Evolutionary conservation across 2,888 invertebrate genomes (phyloP).

Genomic region (Acrobasis repandana): DNA sequence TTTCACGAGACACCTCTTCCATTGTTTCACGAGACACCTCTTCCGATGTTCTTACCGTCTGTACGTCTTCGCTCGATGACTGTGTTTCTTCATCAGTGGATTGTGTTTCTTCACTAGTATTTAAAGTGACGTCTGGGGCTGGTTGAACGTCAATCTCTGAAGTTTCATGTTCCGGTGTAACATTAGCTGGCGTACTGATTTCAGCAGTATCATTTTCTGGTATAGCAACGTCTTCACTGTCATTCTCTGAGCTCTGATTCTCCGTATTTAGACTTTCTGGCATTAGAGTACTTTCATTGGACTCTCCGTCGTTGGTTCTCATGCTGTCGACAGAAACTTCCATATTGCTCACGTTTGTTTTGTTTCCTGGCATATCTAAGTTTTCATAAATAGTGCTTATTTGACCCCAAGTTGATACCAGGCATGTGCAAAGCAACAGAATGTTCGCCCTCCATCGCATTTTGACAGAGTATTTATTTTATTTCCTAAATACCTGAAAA

Average conservation of each 20-base stretch:
- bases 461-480: constrained; percentile 2
- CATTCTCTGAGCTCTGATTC: neutral
- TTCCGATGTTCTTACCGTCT: neutral
- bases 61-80: neutral
- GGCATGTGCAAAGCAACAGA: neutral
- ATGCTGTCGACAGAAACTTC: neutral
- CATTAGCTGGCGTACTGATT: neutral
- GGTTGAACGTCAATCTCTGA: neutral
- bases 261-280: neutral
- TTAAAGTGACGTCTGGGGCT: neutral
- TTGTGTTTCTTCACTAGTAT: neutral
- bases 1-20: neutral
- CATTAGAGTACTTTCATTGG: neutral
- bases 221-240: neutral
- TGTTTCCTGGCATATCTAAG: neutral
- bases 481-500: neutral
- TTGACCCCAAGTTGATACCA: constrained; percentile 3
- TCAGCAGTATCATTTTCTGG: neutral
- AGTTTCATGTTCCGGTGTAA: neutral
- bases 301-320: neutral
- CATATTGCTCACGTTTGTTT: neutral
- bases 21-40: neutral
- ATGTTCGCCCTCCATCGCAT: constrained; percentile 5
- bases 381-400: neutral
- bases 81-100: neutral